Percentiles rank a stretch among this genome's conserved stretches.
These are phyloP conservation scores for Drosophila fungiperda DNA, from an alignment of 2,888 invertebrate genomes.

Conservation along the genomic window DNA sequence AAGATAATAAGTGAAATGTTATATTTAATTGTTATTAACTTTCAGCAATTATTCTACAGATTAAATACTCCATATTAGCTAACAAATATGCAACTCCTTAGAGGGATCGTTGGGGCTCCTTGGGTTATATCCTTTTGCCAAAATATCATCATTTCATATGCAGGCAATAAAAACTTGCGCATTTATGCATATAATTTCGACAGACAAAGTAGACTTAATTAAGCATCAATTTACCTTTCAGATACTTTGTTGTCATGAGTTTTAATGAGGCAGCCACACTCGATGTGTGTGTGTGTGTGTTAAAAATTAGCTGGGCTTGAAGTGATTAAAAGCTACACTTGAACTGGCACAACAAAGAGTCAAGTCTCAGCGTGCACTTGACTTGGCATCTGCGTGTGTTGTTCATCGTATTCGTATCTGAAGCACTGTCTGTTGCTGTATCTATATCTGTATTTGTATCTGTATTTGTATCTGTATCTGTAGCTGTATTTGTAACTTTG, in stretches of 20 bases:
- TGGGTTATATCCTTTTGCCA: background rate
- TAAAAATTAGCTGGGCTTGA: slow-evolving; percentile 36
- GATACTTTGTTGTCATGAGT: slow-evolving; percentile 54
- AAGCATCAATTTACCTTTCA: slow-evolving; percentile 3
- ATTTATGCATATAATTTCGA: background rate
- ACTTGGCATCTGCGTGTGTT: slow-evolving; percentile 9
- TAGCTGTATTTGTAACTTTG: slow-evolving; percentile 6
- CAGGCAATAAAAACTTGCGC: background rate
- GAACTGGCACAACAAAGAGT: slow-evolving; percentile 47
- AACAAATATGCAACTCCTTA: background rate
- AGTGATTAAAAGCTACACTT: slow-evolving; percentile 45
- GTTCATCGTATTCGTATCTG: slow-evolving; percentile 9
- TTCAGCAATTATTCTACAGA: background rate
- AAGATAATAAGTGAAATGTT: background rate
- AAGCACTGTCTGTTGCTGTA: slow-evolving; percentile 8
- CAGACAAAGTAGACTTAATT: background rate
- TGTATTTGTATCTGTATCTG: slow-evolving; percentile 10
- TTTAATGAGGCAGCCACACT: slow-evolving; percentile 44
- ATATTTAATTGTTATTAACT: background rate
- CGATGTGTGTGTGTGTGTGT: slow-evolving; percentile 14
- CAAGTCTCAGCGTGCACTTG: slow-evolving; percentile 35
- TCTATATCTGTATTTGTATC: background rate
- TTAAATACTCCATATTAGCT: background rate
- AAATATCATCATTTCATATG: background rate
- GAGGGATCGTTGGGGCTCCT: background rate